These are phyloP conservation scores for Saguinus midas DNA, from an alignment of 2,113 vertebrate genomes.

Conservation along the genomic window DNA sequence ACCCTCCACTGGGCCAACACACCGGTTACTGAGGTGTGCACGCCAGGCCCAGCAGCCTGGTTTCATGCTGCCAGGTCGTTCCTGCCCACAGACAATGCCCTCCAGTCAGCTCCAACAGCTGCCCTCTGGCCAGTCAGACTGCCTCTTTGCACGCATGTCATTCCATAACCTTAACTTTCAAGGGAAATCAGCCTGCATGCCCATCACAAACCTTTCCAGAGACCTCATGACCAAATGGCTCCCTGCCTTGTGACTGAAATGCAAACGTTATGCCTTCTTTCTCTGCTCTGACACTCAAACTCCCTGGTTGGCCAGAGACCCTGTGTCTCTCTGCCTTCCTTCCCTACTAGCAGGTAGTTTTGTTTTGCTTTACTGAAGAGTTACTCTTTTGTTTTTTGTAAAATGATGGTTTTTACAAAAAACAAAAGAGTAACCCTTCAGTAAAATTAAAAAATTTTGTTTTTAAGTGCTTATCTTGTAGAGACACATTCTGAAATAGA, in stretches of 20 bases:
- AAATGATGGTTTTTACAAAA: too few relatives aligned
- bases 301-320: not conserved
- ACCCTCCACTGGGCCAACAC: rapidly evolving
- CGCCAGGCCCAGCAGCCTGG: too few relatives aligned
- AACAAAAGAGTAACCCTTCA: too few relatives aligned
- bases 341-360: too few relatives aligned
- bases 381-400: not conserved
- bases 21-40: rapidly evolving
- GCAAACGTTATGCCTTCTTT: not conserved
- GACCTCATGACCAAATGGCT: not conserved
- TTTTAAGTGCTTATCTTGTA: constrained; percentile 26
- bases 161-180: not conserved
- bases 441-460: too few relatives aligned
- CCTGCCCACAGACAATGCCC: not conserved
- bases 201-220: not conserved
- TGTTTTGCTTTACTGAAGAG: not conserved
- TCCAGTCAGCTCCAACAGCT: not conserved
- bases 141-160: not conserved
- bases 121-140: not conserved
- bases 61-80: too few relatives aligned
- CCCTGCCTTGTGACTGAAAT: not conserved
- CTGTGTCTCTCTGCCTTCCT: not conserved
- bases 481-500: not conserved
- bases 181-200: not conserved
- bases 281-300: not conserved